These are phyloP conservation scores for Semnopithecus entellus DNA, from an alignment of 2,113 vertebrate species.

Conservation along the genomic window DNA sequence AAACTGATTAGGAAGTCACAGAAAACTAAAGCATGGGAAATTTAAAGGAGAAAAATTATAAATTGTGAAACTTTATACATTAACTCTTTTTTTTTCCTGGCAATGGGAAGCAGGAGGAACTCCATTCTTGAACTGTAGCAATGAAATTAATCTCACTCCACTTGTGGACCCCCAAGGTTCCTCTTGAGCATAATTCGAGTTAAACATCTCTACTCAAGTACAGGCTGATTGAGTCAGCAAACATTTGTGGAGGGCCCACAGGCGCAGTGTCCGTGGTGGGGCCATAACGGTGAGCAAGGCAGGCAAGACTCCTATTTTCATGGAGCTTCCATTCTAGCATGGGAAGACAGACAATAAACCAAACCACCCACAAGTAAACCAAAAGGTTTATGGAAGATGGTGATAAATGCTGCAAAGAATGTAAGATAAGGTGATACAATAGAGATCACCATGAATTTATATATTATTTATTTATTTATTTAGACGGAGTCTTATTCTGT, in stretches of 20 bases:
- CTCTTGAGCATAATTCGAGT: background rate
- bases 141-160: background rate
- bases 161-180: background rate
- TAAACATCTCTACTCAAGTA: background rate
- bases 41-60: background rate
- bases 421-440: background rate
- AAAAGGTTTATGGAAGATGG: background rate
- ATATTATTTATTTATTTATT: background rate
- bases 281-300: background rate
- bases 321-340: background rate
- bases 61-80: background rate
- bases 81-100: background rate
- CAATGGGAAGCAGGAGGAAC: background rate
- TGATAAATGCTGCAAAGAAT: background rate
- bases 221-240: background rate
- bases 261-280: rapidly evolving
- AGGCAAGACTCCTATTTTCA: background rate
- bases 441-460: background rate
- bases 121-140: background rate
- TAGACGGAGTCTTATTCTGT: too few species aligned
- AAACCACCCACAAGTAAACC: background rate
- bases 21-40: background rate
- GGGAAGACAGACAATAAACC: background rate
- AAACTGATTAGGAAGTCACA: background rate
- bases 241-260: background rate